Evolutionary conservation across 2,797 vertebrate genomes (phyloP), one percentile per base, ranked within the genome.

Genomic region (Notolabrus celidotus): DNA sequence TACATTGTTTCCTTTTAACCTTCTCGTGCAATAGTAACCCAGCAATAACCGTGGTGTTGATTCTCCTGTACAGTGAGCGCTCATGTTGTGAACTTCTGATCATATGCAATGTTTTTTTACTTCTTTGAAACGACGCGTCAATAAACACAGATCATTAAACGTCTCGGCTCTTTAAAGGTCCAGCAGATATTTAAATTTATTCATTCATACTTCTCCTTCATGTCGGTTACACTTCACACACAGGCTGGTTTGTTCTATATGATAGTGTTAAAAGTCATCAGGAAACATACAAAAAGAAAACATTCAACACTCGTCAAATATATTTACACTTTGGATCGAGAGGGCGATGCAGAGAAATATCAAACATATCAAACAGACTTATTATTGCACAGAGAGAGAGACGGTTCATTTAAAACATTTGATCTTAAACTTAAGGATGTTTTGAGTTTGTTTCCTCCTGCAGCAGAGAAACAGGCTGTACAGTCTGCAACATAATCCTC

Each of bases 31-130:
- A 92, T 82, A 86, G 67, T 69, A 23, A 72, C 66, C 65, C 29
- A 93, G 92, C 92, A 94, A 94, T 94, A 93, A 88, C 58, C 54
- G 75, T 86, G 66, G 22, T 67, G 54, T 68, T 72, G 47, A 45
- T 10, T 65, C 63, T 51, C 14, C 43, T 54, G 67, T 79, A 68
- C 63, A 62, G 55, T n/a, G n/a, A n/a, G n/a, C n/a, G n/a, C n/a
- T 80, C 55, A 80, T 86, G 61, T 85, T 43, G 63, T 87, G 82
- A 90, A 86, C 46, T 85, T 74, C 7, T 71, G 29, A 77, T 68
- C 62, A 77, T 72, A 83, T 89, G 82, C 86, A 89, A 87, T 75
- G 31, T 76, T 83, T 82, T 84, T 84, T 75, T 66, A 84, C 53
- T 66, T 45, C 34, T 84, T 82, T 87, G 15, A 71, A 85, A 79